phyloP scores from a whole-genome alignment of 2,888 invertebrate species.

The Formica aserva region DNA sequence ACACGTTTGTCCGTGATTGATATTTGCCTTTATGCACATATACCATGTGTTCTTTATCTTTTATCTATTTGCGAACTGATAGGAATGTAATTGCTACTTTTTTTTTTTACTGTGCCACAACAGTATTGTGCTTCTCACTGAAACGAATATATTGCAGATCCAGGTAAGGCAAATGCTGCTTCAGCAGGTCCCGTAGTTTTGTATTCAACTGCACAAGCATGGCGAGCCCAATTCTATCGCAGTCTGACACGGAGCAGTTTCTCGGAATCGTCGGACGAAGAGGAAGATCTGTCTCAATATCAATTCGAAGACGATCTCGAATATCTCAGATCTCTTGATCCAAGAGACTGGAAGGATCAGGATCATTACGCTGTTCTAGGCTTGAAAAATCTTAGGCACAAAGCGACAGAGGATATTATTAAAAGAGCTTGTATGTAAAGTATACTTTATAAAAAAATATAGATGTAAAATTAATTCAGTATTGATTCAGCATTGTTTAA shows the following conservation, averaged over 20 bases:
- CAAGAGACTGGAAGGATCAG: constrained; percentile 99
- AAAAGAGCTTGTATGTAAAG: constrained; percentile 94
- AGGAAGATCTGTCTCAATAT: constrained; percentile 85
- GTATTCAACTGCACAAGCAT: constrained; percentile 82
- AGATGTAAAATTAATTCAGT: constrained; percentile 48
- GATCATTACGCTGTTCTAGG: constrained; percentile 99
- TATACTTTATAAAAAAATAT: constrained; percentile 67
- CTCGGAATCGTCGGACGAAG: constrained; percentile 80
- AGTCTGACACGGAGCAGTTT: constrained; percentile 71
- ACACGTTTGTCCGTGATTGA: background rate
- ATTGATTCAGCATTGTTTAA: background rate
- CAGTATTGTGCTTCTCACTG: background rate
- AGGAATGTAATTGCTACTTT: background rate
- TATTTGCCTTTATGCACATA: background rate
- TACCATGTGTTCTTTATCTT: background rate
- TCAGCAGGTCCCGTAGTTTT: constrained; percentile 81
- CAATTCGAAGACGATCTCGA: constrained; percentile 91
- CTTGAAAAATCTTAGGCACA: constrained; percentile 92
- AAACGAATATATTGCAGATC: constrained; percentile 40
- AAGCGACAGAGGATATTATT: constrained; percentile 96
- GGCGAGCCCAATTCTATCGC: constrained; percentile 81
- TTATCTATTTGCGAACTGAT: background rate
- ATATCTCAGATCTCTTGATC: constrained; percentile 95
- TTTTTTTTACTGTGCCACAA: background rate
- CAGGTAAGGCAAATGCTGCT: constrained; percentile 57